phyloP scores from a whole-genome alignment of 2,113 vertebrate genomes.

The Morone saxatilis region DNA sequence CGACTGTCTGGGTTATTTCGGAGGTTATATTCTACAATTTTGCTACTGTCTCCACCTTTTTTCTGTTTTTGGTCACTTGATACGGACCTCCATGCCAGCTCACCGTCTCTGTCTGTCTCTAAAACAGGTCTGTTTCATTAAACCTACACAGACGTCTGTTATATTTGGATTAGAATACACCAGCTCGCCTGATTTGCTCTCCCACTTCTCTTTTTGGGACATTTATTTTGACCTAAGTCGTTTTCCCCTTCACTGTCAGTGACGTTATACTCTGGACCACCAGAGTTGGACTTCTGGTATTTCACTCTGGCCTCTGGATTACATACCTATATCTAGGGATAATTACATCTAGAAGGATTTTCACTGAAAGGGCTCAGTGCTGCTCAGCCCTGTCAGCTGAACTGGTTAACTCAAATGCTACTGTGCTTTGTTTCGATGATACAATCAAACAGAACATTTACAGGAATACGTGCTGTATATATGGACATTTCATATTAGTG shows the following conservation, averaged over 20 bases:
- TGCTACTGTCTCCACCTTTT: constrained; percentile 38
- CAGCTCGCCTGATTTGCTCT: constrained; percentile 50
- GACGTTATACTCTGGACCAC: constrained; percentile 67
- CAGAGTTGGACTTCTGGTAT: constrained; percentile 71
- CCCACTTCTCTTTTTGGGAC: constrained; percentile 48
- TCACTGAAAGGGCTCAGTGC: constrained; percentile 9
- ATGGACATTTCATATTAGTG: background rate
- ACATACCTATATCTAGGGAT: constrained; percentile 49
- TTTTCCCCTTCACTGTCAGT: constrained; percentile 68
- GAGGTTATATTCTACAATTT: constrained; percentile 25
- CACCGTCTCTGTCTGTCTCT: constrained; percentile 44
- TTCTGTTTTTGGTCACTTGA: constrained; percentile 32
- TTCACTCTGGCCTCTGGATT: constrained; percentile 59
- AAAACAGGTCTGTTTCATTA: constrained; percentile 33
- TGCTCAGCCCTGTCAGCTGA: constrained; percentile 29
- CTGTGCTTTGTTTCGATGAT: background rate
- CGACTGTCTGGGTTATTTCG: constrained; percentile 24
- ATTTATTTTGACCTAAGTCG: constrained; percentile 62
- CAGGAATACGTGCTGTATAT: background rate
- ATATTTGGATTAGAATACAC: constrained; percentile 65
- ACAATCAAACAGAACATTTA: background rate
- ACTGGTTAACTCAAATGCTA: constrained; percentile 17
- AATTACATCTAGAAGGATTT: constrained; percentile 44
- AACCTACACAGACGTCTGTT: constrained; percentile 50
- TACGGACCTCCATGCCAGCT: constrained; percentile 47